Conservation (phyloP, 1,140 invertebrate genomes). For the Ericerus pela region DNA sequence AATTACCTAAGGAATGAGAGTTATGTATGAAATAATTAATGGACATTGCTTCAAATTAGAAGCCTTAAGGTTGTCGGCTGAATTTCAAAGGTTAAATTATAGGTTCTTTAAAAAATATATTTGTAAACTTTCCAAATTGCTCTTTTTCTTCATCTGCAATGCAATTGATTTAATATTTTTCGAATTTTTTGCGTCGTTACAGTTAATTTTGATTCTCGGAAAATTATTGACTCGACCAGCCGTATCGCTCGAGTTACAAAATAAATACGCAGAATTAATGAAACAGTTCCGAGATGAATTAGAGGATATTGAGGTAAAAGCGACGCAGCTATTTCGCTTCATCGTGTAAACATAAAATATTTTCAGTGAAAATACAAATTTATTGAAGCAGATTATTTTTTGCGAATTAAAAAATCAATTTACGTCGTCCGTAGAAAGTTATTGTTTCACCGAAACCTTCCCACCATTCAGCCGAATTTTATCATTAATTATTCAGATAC, state of each 20-base stretch:
- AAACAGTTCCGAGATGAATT: neutral
- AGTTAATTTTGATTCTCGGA: slow-evolving; percentile 14
- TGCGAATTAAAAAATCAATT: neutral
- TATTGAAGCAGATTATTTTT: neutral
- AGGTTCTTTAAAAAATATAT: neutral
- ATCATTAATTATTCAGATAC: neutral
- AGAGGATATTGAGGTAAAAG: too few species aligned
- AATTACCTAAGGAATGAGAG: too few species aligned
- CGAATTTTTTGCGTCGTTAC: neutral
- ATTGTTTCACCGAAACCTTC: neutral
- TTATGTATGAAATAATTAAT: too few species aligned
- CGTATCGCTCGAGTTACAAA: neutral
- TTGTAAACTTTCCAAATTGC: neutral
- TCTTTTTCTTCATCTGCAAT: neutral
- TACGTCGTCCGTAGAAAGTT: neutral
- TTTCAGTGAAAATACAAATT: neutral
- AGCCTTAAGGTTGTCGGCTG: neutral
- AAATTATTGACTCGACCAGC: slow-evolving; percentile 7
- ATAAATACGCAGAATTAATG: neutral
- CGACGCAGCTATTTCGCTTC: neutral
- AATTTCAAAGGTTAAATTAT: neutral
- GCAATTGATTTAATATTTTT: neutral
- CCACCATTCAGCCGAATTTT: neutral
- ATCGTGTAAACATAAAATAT: neutral
- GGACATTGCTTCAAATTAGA: neutral